Evolutionary conservation across 2,113 vertebrate genomes (phyloP).

Genomic region (Phaethon lepturus): DNA sequence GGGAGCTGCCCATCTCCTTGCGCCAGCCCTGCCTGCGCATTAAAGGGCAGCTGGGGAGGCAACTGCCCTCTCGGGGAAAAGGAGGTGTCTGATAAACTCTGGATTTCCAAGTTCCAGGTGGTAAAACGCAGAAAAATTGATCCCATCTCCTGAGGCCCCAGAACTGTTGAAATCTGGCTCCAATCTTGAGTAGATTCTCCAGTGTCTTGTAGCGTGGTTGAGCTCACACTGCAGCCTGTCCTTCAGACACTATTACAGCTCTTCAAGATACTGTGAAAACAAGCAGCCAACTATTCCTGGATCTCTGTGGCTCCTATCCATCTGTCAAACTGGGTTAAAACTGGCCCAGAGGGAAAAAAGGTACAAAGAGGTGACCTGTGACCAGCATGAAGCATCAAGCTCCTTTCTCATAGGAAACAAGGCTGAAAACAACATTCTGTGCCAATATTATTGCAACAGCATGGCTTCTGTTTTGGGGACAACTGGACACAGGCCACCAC

Average conservation of each 20-base stretch:
- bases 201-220: background rate
- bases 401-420: background rate
- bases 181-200: background rate
- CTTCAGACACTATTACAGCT: background rate
- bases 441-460: background rate
- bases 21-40: background rate
- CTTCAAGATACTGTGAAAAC: background rate
- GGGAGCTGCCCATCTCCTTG: background rate
- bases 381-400: background rate
- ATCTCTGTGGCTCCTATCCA: background rate
- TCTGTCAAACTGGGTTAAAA: constrained; percentile 5
- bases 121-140: background rate
- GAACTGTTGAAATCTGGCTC: background rate
- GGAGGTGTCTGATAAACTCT: background rate
- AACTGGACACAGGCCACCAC: background rate
- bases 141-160: background rate
- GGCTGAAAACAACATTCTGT: background rate
- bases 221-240: background rate
- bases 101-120: background rate
- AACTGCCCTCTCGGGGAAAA: background rate
- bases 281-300: background rate
- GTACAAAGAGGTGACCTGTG: background rate
- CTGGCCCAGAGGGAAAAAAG: background rate
- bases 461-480: background rate
- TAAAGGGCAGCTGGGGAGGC: no score